Evolutionary conservation across 2,888 invertebrate species (phyloP), one percentile per base, ranked within the genome.

Genomic region (Synergus japonicus): DNA sequence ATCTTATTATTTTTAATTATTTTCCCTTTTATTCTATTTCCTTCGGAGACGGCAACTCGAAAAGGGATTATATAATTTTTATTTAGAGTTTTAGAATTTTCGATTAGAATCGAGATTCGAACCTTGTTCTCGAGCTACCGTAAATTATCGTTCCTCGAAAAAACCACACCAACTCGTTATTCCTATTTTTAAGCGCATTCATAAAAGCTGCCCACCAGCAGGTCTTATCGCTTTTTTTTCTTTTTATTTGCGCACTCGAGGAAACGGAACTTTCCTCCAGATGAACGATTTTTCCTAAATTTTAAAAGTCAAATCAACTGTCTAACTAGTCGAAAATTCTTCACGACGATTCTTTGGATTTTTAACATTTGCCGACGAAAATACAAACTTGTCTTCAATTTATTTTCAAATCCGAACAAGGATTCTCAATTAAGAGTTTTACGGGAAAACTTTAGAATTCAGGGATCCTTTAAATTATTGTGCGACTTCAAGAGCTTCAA

Each of bases 151-250:
- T 69, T 69, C 8, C 15, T 69, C 49, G 9, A 49, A 69, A 69
- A 46, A 69, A 54, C 49, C 29, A 22, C 49, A 78, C 69, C 58
- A 65, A 77, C 77, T 81, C 65, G 64, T 58, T 60, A 60, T 60
- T 60, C 22, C 43, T 77, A 64, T 65, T 54, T 58, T 64, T 69
- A 29, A 76, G 67, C 67, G 60, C 65, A 66, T 60, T 76, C 79
- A 77, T 76, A 81, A 83, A 83, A 83, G 83, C 83, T 83, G 81
- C 83, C 83, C 81, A 81, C 83, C 83, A 83, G 83, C 83, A 83
- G 83, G 83, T 81, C 83, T 83, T 73, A 77, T 79, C 80, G 81
- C 83, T 83, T 83, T 83, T 81, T 76, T 77, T 77, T 79, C 78
- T 81, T 66, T 66, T 66, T 63, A 63, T 46, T 76, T 67, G 58